A percentile compares a stretch with the other conserved stretches of the same genome.
phyloP scores from a whole-genome alignment of 2,888 invertebrate species.

The Invenusta paracnida region DNA sequence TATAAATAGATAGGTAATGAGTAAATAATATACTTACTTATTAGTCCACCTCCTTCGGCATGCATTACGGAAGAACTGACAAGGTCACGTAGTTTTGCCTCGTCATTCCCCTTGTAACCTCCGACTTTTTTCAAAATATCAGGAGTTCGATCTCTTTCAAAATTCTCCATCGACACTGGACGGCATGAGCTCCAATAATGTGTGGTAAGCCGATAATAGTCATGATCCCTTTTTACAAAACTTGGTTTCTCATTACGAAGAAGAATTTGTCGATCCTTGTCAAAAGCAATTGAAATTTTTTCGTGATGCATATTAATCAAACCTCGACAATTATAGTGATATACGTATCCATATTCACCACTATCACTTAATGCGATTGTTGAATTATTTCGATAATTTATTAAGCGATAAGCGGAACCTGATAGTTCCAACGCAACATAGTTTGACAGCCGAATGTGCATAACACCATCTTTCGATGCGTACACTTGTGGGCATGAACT shows the following conservation, averaged over 20 bases:
- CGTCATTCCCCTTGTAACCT: constrained; percentile 16
- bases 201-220: constrained; percentile 41
- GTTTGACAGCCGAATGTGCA: constrained; percentile 42
- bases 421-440: constrained; percentile 42
- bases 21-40: too few relatives aligned
- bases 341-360: constrained; percentile 41
- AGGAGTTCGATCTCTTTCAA: constrained; percentile 39
- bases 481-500: constrained; percentile 41
- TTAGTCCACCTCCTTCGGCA: constrained; percentile 35
- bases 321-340: constrained; percentile 43
- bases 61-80: constrained; percentile 40
- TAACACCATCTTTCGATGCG: constrained; percentile 42
- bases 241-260: constrained; percentile 37
- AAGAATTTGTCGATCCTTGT: constrained; percentile 40
- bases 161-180: constrained; percentile 40
- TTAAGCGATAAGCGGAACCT: constrained; percentile 40
- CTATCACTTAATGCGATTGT: constrained; percentile 42
- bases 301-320: constrained; percentile 42
- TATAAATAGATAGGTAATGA: too few relatives aligned
- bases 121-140: constrained; percentile 40
- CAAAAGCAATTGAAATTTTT: constrained; percentile 42
- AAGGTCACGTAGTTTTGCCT: constrained; percentile 33
- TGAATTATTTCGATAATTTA: constrained; percentile 42
- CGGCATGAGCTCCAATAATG: constrained; percentile 39
- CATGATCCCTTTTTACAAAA: constrained; percentile 43